phyloP scores from a whole-genome alignment of 2,888 invertebrate species.

The Gibbula magus region DNA sequence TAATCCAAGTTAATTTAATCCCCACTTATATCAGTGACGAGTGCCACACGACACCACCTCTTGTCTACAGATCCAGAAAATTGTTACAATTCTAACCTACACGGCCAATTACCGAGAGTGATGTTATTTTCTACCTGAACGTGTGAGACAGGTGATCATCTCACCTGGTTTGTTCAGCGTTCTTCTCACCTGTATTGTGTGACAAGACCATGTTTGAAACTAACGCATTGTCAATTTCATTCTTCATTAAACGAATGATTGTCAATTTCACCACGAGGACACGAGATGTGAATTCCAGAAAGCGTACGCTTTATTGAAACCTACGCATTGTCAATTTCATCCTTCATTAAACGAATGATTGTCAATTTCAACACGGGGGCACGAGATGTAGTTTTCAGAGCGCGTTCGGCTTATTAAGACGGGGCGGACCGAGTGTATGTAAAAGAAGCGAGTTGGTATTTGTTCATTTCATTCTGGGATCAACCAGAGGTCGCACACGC shows the following conservation, averaged over 20 bases:
- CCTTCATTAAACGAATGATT: background rate
- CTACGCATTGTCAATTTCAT: background rate
- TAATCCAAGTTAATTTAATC: no score
- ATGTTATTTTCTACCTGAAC: no score
- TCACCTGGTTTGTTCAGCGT: no score
- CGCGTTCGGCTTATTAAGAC: background rate
- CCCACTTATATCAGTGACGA: no score
- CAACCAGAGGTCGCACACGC: constrained; percentile 2
- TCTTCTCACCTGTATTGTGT: background rate
- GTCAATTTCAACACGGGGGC: background rate
- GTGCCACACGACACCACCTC: no score
- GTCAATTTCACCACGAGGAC: background rate
- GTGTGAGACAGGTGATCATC: no score
- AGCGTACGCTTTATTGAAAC: background rate
- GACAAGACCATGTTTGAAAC: constrained; percentile 4
- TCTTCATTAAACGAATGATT: background rate
- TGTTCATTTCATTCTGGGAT: background rate
- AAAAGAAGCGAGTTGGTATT: background rate
- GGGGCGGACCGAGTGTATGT: background rate
- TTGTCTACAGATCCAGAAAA: no score
- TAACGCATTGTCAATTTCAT: constrained; percentile 2
- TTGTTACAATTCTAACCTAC: no score
- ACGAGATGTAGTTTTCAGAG: background rate
- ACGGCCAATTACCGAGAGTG: no score
- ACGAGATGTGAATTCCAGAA: background rate